Percentiles rank a stretch among this genome's conserved stretches.
phyloP scores from a whole-genome alignment of 2,888 invertebrate species.

The Deilephila elpenor region DNA sequence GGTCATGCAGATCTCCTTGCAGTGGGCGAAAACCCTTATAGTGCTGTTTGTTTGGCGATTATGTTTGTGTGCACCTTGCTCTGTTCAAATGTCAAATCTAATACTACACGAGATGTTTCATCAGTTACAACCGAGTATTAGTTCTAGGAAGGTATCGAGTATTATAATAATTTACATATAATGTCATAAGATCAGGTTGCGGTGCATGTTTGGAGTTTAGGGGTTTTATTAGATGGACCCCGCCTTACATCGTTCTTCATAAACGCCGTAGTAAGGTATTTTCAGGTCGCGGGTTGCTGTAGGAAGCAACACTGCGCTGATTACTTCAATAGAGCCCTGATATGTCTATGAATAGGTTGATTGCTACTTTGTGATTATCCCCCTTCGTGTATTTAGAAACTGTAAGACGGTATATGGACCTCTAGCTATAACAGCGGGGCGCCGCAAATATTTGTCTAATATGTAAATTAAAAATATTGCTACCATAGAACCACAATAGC shows the following conservation, averaged over 20 bases:
- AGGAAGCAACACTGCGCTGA: too few relatives aligned
- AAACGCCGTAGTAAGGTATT: neutral
- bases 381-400: too few relatives aligned
- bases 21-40: neutral
- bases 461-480: too few relatives aligned
- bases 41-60: conserved; percentile 15
- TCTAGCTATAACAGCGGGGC: too few relatives aligned
- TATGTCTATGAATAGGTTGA: too few relatives aligned
- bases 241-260: neutral
- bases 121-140: conserved; percentile 42
- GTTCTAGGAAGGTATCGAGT: neutral
- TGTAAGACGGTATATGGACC: too few relatives aligned
- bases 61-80: neutral
- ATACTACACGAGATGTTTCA: conserved; percentile 26
- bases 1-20: too few relatives aligned
- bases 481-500: too few relatives aligned
- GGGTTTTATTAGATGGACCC: neutral
- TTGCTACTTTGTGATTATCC: too few relatives aligned
- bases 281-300: too few relatives aligned
- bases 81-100: conserved; percentile 15
- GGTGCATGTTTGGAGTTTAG: neutral
- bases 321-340: too few relatives aligned
- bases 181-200: neutral
- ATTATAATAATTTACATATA: conserved; percentile 12
- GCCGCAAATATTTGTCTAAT: too few relatives aligned